Percentiles rank a stretch among this genome's conserved stretches.
Conservation (phyloP, 2,888 invertebrate genomes). For the Anaspis maculata region DNA sequence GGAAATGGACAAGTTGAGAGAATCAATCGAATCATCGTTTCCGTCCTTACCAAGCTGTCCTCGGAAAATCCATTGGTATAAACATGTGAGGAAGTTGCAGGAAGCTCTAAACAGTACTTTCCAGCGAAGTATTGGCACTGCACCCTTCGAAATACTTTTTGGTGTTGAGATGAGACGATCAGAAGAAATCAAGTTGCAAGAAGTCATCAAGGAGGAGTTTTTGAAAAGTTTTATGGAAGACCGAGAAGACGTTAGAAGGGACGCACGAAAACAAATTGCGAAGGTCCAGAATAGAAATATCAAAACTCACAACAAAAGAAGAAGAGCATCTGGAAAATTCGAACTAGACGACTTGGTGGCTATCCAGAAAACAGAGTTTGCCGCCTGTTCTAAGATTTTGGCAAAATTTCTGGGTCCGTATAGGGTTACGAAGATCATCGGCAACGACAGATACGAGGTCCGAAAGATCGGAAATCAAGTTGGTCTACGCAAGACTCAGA, state of each 20-base stretch:
- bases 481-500: too few relatives aligned
- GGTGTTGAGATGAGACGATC: constrained; percentile 18
- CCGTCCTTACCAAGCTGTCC: constrained; percentile 30
- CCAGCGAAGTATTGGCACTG: constrained; percentile 16
- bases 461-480: constrained; percentile 23
- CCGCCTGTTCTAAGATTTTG: constrained; percentile 26
- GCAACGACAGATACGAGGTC: constrained; percentile 27
- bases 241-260: constrained; percentile 5
- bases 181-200: constrained; percentile 15
- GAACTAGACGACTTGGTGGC: constrained; percentile 24
- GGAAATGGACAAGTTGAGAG: constrained; percentile 34
- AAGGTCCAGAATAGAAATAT: constrained; percentile 21
- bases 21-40: constrained; percentile 26
- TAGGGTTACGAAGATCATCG: constrained; percentile 17
- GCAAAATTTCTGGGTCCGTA: constrained; percentile 31
- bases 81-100: constrained; percentile 9
- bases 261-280: constrained; percentile 7
- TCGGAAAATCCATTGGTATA: constrained; percentile 30
- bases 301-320: constrained; percentile 5
- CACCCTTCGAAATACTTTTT: constrained; percentile 20
- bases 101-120: constrained; percentile 15
- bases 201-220: constrained; percentile 17
- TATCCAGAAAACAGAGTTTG: constrained; percentile 31
- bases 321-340: constrained; percentile 11
- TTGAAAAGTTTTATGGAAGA: constrained; percentile 14